phyloP scores from a whole-genome alignment of 30 jellyfish, hydroid and myxozoan species.

The Aurelia aurita complex sp. Pacific region DNA sequence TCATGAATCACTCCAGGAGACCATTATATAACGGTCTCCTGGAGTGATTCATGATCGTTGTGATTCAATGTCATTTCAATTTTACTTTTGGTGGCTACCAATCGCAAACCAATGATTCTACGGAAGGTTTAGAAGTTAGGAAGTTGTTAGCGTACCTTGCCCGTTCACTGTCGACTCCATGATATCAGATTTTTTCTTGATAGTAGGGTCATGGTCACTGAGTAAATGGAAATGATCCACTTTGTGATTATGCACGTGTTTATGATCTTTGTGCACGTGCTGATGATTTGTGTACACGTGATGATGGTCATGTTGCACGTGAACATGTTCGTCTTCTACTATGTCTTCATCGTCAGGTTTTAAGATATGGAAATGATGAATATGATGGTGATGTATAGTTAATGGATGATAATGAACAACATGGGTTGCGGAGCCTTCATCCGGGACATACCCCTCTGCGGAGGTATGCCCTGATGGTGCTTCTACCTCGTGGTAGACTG shows the following conservation, averaged over 20 bases:
- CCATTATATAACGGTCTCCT: too few relatives aligned
- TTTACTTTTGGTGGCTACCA: too few relatives aligned
- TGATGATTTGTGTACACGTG: constrained; percentile 35
- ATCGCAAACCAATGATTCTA: neutral
- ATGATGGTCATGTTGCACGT: constrained; percentile 37
- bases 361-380: constrained; percentile 60
- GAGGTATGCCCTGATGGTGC: constrained; percentile 45
- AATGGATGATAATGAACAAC: constrained; percentile 56
- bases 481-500: constrained; percentile 59
- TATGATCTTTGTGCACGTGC: constrained; percentile 5
- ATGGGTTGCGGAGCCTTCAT: constrained; percentile 68
- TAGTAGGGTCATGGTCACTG: constrained; percentile 26
- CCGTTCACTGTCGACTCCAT: constrained; percentile 13
- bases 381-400: constrained; percentile 65
- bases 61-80: too few relatives aligned
- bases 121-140: neutral
- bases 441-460: constrained; percentile 55
- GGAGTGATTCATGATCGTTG: too few relatives aligned
- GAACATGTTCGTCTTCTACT: constrained; percentile 44
- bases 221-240: neutral
- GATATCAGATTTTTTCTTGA: constrained; percentile 42
- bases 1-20: too few relatives aligned
- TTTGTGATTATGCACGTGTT: neutral
- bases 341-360: constrained; percentile 63
- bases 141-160: constrained; percentile 70